phyloP scores from a whole-genome alignment of 2,797 vertebrate species.

The Myiotriccus ornatus region DNA sequence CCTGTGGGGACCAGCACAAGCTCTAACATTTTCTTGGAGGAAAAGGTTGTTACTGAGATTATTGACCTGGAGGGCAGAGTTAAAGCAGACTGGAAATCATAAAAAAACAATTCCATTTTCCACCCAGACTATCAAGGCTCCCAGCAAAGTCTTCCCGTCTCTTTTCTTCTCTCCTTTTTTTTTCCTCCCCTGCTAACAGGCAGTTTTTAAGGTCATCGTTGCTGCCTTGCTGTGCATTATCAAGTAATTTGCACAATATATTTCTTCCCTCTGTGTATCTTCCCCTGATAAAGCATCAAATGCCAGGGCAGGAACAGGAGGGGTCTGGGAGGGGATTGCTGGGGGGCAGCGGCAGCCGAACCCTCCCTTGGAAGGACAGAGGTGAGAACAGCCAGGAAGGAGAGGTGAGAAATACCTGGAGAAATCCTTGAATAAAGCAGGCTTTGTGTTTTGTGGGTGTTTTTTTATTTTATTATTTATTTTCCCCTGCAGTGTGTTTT shows the following conservation, averaged over 20 bases:
- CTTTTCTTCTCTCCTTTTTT: background rate
- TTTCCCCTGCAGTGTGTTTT: background rate
- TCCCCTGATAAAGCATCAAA: background rate
- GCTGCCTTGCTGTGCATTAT: background rate
- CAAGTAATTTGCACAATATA: slow-evolving; percentile 42
- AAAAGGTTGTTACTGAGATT: slow-evolving; percentile 32
- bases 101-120: slow-evolving; percentile 7
- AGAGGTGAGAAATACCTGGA: background rate
- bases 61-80: slow-evolving; percentile 54
- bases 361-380: background rate
- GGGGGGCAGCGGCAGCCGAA: background rate
- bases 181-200: background rate
- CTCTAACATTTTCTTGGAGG: slow-evolving; percentile 26
- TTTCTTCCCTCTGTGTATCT: background rate
- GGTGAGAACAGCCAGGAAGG: background rate
- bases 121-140: background rate
- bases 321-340: accelerated
- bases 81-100: slow-evolving; percentile 1
- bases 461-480: accelerated
- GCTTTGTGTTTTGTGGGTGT: background rate
- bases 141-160: background rate
- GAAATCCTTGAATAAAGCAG: background rate
- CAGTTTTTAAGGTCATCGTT: slow-evolving; percentile 27
- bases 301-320: background rate
- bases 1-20: background rate